These are phyloP conservation scores for Theretra japonica DNA, from an alignment of 2,888 invertebrate genomes.

Conservation along the genomic window DNA sequence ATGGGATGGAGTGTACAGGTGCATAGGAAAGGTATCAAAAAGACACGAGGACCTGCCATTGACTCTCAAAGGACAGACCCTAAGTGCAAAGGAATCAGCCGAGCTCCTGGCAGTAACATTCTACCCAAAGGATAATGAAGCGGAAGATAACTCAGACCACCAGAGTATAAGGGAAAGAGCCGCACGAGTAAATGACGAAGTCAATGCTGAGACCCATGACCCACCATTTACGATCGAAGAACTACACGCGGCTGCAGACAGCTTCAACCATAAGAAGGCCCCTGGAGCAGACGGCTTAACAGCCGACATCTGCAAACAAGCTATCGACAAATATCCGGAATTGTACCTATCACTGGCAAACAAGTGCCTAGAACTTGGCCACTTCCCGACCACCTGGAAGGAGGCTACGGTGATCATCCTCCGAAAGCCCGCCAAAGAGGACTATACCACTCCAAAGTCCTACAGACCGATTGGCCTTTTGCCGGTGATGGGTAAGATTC, in stretches of 20 bases:
- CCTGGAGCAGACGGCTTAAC: constrained; percentile 40
- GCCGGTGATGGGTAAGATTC: no score
- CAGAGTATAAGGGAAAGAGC: no score
- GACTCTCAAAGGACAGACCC: not conserved
- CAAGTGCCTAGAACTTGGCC: no score
- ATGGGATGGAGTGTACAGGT: constrained; percentile 34
- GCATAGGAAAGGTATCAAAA: not conserved
- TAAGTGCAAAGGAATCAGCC: constrained; percentile 6
- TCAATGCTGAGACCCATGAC: constrained; percentile 12
- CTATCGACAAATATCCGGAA: not conserved
- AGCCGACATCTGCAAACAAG: constrained; percentile 37
- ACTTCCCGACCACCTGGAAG: no score
- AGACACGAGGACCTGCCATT: constrained; percentile 28
- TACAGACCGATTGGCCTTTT: constrained; percentile 34
- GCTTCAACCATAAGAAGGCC: constrained; percentile 37
- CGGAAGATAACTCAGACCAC: no score
- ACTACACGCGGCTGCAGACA: constrained; percentile 8
- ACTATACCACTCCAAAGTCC: constrained; percentile 24
- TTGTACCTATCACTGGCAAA: constrained; percentile 8
- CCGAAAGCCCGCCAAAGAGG: constrained; percentile 30
- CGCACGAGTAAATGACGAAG: no score
- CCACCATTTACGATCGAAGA: constrained; percentile 35
- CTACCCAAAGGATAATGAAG: no score
- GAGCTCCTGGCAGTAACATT: not conserved
- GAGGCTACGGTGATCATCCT: constrained; percentile 12